phyloP scores from a whole-genome alignment of 2,113 vertebrate species.

The Grantiella picta region DNA sequence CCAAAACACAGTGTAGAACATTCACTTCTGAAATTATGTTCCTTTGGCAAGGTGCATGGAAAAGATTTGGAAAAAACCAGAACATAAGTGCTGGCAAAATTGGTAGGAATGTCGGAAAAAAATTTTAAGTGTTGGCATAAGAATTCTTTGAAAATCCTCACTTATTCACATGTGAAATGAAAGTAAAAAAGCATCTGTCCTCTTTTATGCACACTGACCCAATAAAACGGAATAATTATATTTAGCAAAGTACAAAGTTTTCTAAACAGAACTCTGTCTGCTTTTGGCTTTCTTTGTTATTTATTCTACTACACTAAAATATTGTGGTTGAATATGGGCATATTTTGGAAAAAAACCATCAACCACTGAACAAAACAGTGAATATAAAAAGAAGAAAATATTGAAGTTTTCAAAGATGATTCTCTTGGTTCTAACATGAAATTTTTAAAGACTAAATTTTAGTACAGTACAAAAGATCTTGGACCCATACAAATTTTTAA shows the following conservation, averaged over 20 bases:
- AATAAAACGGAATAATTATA: conserved; percentile 71
- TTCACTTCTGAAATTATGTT: conserved; percentile 73
- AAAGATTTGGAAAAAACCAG: conserved; percentile 65
- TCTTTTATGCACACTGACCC: conserved; percentile 65
- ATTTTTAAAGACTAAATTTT: conserved; percentile 73
- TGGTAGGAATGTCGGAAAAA: conserved; percentile 74
- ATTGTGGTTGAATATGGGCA: conserved; percentile 60
- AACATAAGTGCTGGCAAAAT: conserved; percentile 70
- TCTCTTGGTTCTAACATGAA: conserved; percentile 46
- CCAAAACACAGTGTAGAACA: conserved; percentile 64
- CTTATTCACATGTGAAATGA: conserved; percentile 71
- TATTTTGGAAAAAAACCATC: conserved; percentile 25
- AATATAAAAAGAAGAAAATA: conserved; percentile 58
- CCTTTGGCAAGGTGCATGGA: conserved; percentile 74
- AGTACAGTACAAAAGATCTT: conserved; percentile 52
- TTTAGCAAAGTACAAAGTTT: conserved; percentile 61
- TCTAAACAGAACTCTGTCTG: conserved; percentile 56
- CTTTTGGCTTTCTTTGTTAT: conserved; percentile 64
- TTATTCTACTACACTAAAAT: conserved; percentile 69
- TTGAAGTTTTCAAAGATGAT: conserved; percentile 72
- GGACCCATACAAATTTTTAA: neutral
- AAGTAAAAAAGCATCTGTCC: conserved; percentile 74
- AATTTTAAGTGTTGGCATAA: conserved; percentile 70
- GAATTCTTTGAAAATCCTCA: conserved; percentile 74
- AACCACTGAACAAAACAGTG: neutral